Percentiles rank a stretch among this genome's conserved stretches.
phyloP scores from a whole-genome alignment of 2,113 vertebrate species.

The Percina caprodes region DNA sequence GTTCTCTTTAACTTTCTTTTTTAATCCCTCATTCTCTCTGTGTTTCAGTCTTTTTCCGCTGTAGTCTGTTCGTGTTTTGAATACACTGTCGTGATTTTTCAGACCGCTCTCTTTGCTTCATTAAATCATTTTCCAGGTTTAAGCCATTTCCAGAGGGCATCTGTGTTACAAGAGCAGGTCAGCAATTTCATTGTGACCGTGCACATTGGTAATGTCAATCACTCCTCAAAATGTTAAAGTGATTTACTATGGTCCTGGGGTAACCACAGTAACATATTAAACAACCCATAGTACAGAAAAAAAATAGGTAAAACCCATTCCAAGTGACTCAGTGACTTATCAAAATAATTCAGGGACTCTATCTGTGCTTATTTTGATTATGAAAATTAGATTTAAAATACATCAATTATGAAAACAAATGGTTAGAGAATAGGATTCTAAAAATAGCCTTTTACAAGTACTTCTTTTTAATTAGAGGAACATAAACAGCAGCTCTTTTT shows the following conservation, averaged over 20 bases:
- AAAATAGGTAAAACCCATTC: not conserved
- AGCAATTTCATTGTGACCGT: conserved; percentile 21
- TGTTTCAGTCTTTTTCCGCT: not conserved
- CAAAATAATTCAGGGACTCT: not conserved
- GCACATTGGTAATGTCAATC: conserved; percentile 29
- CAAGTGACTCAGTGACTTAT: not conserved
- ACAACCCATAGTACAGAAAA: not conserved
- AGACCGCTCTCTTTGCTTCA: conserved; percentile 27
- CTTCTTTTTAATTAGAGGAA: not conserved
- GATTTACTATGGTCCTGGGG: conserved; percentile 5
- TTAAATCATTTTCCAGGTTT: conserved; percentile 45
- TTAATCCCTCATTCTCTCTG: not conserved
- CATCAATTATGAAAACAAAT: not conserved
- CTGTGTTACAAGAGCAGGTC: conserved; percentile 22
- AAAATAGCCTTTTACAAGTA: not conserved
- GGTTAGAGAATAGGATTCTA: not conserved
- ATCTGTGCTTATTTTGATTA: conserved; percentile 31
- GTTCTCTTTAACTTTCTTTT: conserved; percentile 21
- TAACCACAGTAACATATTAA: conserved; percentile 21
- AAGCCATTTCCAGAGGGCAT: conserved; percentile 38
- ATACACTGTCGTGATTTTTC: conserved; percentile 18
- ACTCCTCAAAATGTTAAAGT: conserved; percentile 14
- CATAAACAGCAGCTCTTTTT: not conserved
- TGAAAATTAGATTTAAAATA: conserved; percentile 12
- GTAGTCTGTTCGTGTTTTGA: conserved; percentile 8